Base-by-base conservation (phyloP, 2,797 vertebrate species). In the Muraenolepis orangiensis region DNA sequence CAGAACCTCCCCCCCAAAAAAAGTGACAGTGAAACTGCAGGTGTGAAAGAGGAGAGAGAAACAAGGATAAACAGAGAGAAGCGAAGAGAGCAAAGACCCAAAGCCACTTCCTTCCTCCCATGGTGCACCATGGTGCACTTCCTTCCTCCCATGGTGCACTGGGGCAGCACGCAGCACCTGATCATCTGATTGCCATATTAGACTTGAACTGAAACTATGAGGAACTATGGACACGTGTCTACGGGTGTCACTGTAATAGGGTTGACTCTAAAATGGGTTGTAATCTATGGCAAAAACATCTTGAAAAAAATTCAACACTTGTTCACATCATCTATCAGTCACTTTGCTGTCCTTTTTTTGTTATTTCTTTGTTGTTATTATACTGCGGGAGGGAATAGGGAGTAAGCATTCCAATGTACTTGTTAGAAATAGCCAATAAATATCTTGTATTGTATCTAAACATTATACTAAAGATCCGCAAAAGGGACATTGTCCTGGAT, bases 41-140 rank as follows among this genome's bases (percentile, higher is more conserved):
- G 46, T 61, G 51, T 23, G 10, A 61, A 61, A 61, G 51, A 67
- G 61, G 66, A 18, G 28, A 30, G 30, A 67, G 66, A 67, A 67
- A 67, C 8, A 29, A 16, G 1, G 26, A 29, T 2, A 66, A 66
- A 28, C 28, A 20, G 51, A 57, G 18, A 4, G 8, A 57, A 16
- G 20, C 5, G 20, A 1, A 57, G 16, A 57, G 51, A 57, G n/a
- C 8, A 14, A 23, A 57, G 51, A n/a, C 18, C 16, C 16, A 73
- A 12, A 69, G 20, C 81, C 82, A 85, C 85, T 87, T 89, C 86
- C 87, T 87, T 80, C 86, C 84, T 83, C 73, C 78, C 77, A 72
- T 70, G 72, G 23, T 83, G 85, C 78, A 84, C 7, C n/a, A n/a
- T n/a, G n/a, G n/a, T n/a, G n/a, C 82, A 85, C 85, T 87, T 89